These are phyloP conservation scores for Centrocercus urophasianus DNA, from an alignment of 2,113 vertebrate species.

Conservation along the genomic window DNA sequence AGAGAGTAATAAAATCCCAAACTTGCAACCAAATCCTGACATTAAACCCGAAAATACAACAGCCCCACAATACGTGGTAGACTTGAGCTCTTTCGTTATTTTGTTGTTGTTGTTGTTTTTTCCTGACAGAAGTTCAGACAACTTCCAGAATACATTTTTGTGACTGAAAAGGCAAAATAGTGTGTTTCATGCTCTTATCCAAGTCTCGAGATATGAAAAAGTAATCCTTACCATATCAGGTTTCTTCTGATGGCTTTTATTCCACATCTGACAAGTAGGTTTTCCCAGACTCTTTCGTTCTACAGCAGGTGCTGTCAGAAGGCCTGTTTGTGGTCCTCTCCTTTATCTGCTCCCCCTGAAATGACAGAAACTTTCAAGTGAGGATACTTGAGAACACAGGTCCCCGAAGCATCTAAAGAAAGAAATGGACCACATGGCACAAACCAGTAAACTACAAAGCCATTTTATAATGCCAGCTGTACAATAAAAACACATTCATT, in stretches of 20 bases:
- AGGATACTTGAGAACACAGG: not conserved
- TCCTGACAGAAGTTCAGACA: not conserved
- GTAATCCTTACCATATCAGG: not conserved
- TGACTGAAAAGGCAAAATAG: not conserved
- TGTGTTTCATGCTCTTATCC: not conserved
- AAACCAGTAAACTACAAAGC: constrained; percentile 25
- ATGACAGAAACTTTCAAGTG: not conserved
- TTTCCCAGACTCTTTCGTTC: not conserved
- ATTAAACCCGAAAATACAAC: constrained; percentile 8
- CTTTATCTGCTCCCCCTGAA: not conserved
- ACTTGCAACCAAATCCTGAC: not conserved
- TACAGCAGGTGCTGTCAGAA: not conserved
- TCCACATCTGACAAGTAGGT: not conserved
- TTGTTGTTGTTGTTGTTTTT: not conserved
- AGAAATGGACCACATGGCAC: not conserved
- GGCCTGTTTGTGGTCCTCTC: not conserved
- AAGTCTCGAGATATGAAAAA: not conserved
- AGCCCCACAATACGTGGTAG: not conserved
- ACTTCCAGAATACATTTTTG: not conserved
- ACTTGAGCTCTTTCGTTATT: not conserved
- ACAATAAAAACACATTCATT: not conserved
- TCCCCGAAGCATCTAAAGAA: not conserved
- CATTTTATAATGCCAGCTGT: constrained; percentile 11
- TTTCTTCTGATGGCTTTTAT: not conserved
- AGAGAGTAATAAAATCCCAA: constrained; percentile 24